A percentile compares a stretch with the other conserved stretches of the same genome.
phyloP scores from a whole-genome alignment of 2,888 invertebrate species.

The Ligdia adustata region DNA sequence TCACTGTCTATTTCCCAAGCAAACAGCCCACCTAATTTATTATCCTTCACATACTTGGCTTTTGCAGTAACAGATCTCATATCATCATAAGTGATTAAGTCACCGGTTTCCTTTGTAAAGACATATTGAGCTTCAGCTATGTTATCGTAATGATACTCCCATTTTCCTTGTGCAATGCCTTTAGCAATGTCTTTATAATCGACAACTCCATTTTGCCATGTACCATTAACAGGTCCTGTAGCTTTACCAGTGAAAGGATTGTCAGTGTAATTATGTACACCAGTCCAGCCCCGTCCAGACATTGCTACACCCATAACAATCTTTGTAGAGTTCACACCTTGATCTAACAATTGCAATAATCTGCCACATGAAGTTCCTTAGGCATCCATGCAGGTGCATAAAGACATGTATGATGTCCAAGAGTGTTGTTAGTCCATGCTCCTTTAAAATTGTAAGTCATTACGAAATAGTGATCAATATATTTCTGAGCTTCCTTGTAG shows the following conservation, averaged over 20 bases:
- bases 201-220: constrained; percentile 79
- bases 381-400: constrained; percentile 74
- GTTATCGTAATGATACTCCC: constrained; percentile 74
- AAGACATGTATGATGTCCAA: constrained; percentile 73
- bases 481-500: constrained; percentile 71
- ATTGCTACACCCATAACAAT: constrained; percentile 75
- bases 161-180: constrained; percentile 36
- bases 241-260: constrained; percentile 77
- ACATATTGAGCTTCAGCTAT: constrained; percentile 76
- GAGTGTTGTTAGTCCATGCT: constrained; percentile 75
- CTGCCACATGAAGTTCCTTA: constrained; percentile 75
- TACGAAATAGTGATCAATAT: constrained; percentile 78
- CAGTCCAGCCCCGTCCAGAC: constrained; percentile 79
- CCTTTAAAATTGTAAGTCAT: constrained; percentile 80
- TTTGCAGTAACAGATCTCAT: constrained; percentile 74
- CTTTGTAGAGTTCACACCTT: constrained; percentile 76
- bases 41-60: constrained; percentile 76
- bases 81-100: constrained; percentile 73
- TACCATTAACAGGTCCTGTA: constrained; percentile 72
- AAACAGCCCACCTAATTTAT: constrained; percentile 73
- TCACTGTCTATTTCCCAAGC: constrained; percentile 79
- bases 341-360: constrained; percentile 70
- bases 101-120: constrained; percentile 69
- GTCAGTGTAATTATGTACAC: constrained; percentile 62
- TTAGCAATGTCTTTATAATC: no score